Evolutionary conservation across 1,140 invertebrate genomes (phyloP), one percentile per base, ranked within the genome.

Genomic region (Elymnias hypermnestra): DNA sequence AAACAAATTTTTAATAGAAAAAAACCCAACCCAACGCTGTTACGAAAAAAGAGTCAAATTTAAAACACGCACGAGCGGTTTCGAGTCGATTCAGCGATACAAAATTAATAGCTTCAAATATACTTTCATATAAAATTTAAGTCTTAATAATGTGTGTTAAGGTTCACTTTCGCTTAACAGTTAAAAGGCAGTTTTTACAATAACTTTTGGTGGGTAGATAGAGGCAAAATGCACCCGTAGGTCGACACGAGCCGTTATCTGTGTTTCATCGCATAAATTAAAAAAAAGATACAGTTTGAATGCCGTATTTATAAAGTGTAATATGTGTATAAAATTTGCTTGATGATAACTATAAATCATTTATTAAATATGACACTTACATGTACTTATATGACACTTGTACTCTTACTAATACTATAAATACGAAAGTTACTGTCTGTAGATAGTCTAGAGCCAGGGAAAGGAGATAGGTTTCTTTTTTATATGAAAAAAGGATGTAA

Each of bases 241-340:
- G 76, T 60, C 76, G 73, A 77, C 73, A 81, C 76, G 76, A 72
- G 73, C 64, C 61, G 42, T 28, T 53, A 50, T 61, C 61, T 71
- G 62, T 76, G 67, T 52, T 54, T 54, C 58, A 36, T 39, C 28
- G 53, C n/a, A n/a, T n/a, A 55, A 57, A 44, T 44, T 58, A 44
- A 28, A 57, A 42, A 50, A 29, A 29, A 29, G 2, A 12, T 29
- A 1, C 3, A 9, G 0, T 26, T 26, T 8, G 7, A 25, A 25
- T 8, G 9, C 2, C 9, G 23, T 25, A n/a, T n/a, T n/a, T n/a
- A n/a, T n/a, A n/a, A n/a, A n/a, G n/a, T n/a, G n/a, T n/a, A n/a
- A n/a, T n/a, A n/a, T n/a, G n/a, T n/a, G n/a, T n/a, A n/a, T n/a
- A n/a, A n/a, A n/a, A n/a, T n/a, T n/a, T n/a, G n/a, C n/a, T n/a